Evolutionary conservation across 2,113 vertebrate species (phyloP).

Genomic region (Hippocampus comes): DNA sequence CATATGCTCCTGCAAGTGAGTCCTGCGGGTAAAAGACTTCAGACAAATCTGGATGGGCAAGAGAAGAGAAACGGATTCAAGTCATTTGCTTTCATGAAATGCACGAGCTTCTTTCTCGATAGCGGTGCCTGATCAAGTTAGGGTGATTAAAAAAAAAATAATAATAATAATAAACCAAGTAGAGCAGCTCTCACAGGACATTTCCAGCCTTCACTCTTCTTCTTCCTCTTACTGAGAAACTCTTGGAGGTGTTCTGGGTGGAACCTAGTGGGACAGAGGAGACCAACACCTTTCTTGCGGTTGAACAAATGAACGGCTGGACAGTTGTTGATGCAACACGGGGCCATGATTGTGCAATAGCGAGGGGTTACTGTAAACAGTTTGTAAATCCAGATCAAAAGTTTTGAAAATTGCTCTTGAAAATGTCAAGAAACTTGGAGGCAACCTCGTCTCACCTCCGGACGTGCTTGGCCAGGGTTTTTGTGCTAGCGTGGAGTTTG

Average conservation of each 20-base stretch:
- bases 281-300: too few relatives aligned
- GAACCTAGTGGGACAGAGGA: constrained; percentile 75
- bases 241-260: constrained; percentile 93
- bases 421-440: background rate
- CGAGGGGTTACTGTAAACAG: too few relatives aligned
- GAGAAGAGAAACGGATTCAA: background rate
- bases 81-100: background rate
- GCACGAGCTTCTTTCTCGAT: background rate
- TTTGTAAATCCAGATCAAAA: too few relatives aligned
- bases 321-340: background rate
- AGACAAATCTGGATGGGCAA: constrained; percentile 82
- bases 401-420: too few relatives aligned
- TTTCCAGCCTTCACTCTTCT: constrained; percentile 95
- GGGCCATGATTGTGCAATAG: too few relatives aligned
- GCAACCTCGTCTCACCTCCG: constrained; percentile 77
- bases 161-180: background rate
- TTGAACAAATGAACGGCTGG: background rate
- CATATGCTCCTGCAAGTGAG: constrained; percentile 96
- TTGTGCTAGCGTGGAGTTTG: constrained; percentile 95
- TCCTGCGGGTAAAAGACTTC: constrained; percentile 91
- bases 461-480: constrained; percentile 90
- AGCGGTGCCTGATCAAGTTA: background rate
- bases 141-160: background rate
- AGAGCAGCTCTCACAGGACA: constrained; percentile 82
- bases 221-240: constrained; percentile 88